A percentile compares a stretch with the other conserved stretches of the same genome.
Evolutionary conservation across 2,113 vertebrate species (phyloP).

Genomic region (Orcinus orca): DNA sequence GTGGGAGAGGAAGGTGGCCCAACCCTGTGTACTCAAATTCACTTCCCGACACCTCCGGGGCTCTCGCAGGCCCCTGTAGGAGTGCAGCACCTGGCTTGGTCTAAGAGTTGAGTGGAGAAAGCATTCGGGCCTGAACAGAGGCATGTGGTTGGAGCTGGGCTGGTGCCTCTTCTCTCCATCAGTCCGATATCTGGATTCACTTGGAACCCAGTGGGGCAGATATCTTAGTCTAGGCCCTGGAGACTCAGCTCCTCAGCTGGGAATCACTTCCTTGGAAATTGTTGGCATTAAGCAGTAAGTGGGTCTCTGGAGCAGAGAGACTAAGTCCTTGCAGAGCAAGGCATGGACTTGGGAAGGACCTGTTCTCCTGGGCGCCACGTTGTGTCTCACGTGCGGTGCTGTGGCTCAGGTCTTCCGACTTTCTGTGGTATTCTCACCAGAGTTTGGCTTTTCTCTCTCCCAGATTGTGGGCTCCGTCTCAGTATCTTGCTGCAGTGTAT

Average conservation of each 20-base stretch:
- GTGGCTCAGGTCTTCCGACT: background rate
- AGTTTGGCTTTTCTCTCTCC: fast-evolving
- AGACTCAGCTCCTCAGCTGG: background rate
- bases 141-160: background rate
- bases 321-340: background rate
- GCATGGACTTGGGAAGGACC: background rate
- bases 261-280: background rate
- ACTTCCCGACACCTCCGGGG: background rate
- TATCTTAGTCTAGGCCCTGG: background rate
- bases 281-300: background rate
- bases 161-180: background rate
- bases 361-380: background rate
- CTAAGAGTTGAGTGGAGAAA: background rate
- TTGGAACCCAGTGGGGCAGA: background rate
- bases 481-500: background rate
- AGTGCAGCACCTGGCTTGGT: background rate
- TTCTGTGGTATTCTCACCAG: background rate
- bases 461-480: background rate
- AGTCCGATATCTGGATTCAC: background rate
- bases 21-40: background rate
- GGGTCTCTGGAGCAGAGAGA: background rate
- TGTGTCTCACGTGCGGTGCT: background rate
- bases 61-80: background rate
- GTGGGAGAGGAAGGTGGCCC: background rate
- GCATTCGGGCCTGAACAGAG: background rate